A percentile compares a stretch with the other conserved stretches of the same genome.
These are phyloP conservation scores for Pseudonaja textilis DNA, from an alignment of 2,113 vertebrate genomes.

Conservation along the genomic window DNA sequence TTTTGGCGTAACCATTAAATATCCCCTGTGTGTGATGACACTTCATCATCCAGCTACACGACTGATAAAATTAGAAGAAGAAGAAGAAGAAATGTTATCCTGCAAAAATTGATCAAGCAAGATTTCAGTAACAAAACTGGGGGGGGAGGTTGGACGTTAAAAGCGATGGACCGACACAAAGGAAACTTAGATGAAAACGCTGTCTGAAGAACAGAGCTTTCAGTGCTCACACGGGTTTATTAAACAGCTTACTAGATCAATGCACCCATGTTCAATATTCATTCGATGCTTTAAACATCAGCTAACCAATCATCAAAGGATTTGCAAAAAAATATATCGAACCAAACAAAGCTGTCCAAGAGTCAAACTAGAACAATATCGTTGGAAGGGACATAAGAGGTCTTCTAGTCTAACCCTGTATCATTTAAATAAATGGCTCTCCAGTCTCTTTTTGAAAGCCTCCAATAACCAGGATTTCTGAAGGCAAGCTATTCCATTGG, in stretches of 20 bases:
- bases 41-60: background rate
- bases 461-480: too few species aligned
- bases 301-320: background rate
- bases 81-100: background rate
- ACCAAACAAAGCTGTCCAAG: background rate
- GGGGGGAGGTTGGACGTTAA: background rate
- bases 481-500: too few species aligned
- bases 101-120: background rate
- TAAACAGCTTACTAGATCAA: background rate
- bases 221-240: background rate
- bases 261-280: background rate
- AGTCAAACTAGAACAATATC: background rate
- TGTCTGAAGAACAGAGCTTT: background rate
- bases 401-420: too few species aligned
- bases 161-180: background rate
- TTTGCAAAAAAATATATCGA: background rate
- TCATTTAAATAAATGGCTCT: too few species aligned
- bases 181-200: background rate
- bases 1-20: background rate
- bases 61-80: background rate
- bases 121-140: background rate
- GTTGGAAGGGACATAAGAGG: too few species aligned
- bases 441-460: too few species aligned
- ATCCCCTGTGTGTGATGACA: background rate
- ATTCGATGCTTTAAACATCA: background rate